phyloP scores from a whole-genome alignment of 2,888 invertebrate species.

The Drosophila phalerata region DNA sequence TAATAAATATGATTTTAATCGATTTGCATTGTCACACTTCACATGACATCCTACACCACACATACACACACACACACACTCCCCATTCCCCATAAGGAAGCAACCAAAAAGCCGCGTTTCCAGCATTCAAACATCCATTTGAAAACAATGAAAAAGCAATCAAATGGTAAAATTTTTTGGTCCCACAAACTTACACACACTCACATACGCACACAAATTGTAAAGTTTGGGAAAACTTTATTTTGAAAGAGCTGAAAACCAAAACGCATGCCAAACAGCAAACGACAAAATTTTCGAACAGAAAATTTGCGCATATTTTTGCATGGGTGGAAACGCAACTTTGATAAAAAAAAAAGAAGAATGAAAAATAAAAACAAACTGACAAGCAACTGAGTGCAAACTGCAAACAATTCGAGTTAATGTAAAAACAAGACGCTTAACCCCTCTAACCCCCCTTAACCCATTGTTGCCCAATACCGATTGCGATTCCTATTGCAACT shows the following conservation, averaged over 20 bases:
- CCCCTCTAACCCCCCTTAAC: constrained; percentile 11
- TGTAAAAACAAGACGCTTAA: constrained; percentile 58
- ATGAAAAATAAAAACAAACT: constrained; percentile 28
- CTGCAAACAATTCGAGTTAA: constrained; percentile 75
- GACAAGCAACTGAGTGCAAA: constrained; percentile 44
- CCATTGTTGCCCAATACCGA: neutral
- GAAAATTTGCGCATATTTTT: constrained; percentile 61
- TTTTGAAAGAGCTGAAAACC: constrained; percentile 25
- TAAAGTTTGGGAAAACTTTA: constrained; percentile 63
- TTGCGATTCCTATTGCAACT: constrained; percentile 4
- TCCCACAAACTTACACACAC: constrained; percentile 48
- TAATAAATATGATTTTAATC: constrained; percentile 76
- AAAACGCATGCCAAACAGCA: constrained; percentile 34
- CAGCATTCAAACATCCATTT: constrained; percentile 60
- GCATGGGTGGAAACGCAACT: constrained; percentile 42
- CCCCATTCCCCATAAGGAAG: neutral
- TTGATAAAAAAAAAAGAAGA: constrained; percentile 30
- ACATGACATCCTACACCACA: constrained; percentile 8
- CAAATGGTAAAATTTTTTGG: constrained; percentile 57
- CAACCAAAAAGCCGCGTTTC: neutral
- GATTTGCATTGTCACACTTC: constrained; percentile 61
- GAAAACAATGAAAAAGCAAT: constrained; percentile 79
- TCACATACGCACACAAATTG: constrained; percentile 30
- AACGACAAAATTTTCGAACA: constrained; percentile 41
- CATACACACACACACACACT: constrained; percentile 3